Evolutionary conservation across 2,797 vertebrate genomes (phyloP).

Genomic region (Gallinago nigripennis): DNA sequence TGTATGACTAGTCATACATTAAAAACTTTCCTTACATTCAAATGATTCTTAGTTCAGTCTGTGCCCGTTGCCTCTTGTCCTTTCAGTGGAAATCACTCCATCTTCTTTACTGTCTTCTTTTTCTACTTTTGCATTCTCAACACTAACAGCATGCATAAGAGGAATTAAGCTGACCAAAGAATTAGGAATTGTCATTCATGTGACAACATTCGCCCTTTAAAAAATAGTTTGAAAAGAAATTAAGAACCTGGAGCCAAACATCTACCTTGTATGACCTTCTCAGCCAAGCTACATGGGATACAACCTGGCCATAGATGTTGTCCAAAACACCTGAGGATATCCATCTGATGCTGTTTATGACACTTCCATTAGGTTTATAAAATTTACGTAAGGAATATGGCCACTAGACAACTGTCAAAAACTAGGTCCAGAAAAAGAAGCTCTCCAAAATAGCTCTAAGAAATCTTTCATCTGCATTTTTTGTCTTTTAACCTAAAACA

Average conservation of each 20-base stretch:
- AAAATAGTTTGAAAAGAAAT: neutral
- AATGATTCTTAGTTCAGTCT: neutral
- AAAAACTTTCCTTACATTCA: neutral
- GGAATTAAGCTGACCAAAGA: neutral
- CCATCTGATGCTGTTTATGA: neutral
- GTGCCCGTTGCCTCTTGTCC: no score
- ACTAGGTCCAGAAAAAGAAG: neutral
- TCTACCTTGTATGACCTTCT: neutral
- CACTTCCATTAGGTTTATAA: neutral
- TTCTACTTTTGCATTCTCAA: neutral
- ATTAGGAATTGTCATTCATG: neutral
- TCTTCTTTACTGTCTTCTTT: neutral
- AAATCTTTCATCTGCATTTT: neutral
- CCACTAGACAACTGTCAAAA: neutral
- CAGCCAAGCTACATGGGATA: neutral
- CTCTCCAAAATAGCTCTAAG: neutral
- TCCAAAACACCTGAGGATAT: neutral
- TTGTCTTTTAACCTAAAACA: neutral
- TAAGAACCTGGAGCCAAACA: neutral
- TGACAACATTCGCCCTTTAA: neutral
- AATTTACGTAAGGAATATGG: neutral
- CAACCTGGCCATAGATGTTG: neutral
- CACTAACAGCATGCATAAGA: neutral
- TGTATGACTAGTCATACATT: neutral
- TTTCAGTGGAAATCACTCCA: neutral